phyloP scores from a whole-genome alignment of 2,113 vertebrate species.

The Tachuris rubrigastra region DNA sequence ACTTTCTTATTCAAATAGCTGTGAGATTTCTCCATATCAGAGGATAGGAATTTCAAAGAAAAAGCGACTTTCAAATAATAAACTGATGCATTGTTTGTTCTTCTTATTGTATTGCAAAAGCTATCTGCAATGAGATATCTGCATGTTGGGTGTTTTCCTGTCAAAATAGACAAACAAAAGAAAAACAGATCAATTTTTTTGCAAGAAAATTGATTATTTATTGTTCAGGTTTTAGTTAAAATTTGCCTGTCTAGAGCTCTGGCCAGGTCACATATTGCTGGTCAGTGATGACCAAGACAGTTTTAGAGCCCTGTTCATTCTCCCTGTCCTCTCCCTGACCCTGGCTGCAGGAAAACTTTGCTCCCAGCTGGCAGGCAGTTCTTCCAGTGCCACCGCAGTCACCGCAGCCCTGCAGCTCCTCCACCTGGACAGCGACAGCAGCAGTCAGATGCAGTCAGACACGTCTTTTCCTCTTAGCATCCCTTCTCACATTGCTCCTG shows the following conservation, averaged over 20 bases:
- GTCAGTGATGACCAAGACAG: background rate
- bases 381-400: background rate
- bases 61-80: background rate
- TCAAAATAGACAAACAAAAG: background rate
- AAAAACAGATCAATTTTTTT: background rate
- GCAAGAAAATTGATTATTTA: background rate
- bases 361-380: background rate
- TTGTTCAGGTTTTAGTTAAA: background rate
- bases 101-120: background rate
- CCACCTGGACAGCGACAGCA: background rate
- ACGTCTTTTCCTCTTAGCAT: background rate
- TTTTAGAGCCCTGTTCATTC: background rate
- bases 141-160: background rate
- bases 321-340: background rate
- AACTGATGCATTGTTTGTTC: background rate
- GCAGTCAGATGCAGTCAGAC: background rate
- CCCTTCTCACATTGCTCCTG: background rate
- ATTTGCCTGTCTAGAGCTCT: background rate
- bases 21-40: background rate
- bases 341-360: background rate
- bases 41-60: background rate
- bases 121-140: background rate
- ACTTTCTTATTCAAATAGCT: background rate
- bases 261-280: fast-evolving
- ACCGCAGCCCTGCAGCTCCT: conserved; percentile 13